Base-by-base conservation (phyloP, 2,113 vertebrate genomes). In the Ornithorhynchus anatinus region DNA sequence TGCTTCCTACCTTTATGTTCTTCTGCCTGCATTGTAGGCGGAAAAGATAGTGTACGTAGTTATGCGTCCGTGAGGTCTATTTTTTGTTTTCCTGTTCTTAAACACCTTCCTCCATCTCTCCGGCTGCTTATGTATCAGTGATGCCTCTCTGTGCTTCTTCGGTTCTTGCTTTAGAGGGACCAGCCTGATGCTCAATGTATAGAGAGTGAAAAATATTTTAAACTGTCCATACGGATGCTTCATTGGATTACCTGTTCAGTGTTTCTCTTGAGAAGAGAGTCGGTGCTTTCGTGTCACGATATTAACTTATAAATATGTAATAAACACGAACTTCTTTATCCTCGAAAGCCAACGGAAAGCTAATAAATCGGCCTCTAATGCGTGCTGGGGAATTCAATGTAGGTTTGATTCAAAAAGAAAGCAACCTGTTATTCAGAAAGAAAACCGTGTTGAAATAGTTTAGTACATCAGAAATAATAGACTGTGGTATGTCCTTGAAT, bases 151-250 rank as follows among this genome's bases (percentile, higher is more conserved):
- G 37, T 19, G 6, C 3, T 48, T 36, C 36, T 54, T 32, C 22
- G 65, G 57, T 69, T 45, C 19, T 40, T 62, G 53, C n/a, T 59
- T 32, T 38, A 45, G 6, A 40, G 29, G 32, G 40, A 16, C 72
- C 35, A 4, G 33, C 25, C 15, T 35, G 47, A 42, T 16, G 42
- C n/a, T 72, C 48, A 25, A 25, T 16, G 1, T 76, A 53, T 69
- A 44, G n/a, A n/a, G 72, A 39, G 15, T 7, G 8, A 56, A n/a
- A 76, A 78, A 65, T 23, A 68, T 48, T 64, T 39, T 65, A 65
- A n/a, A 33, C 69, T 48, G 37, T 48, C 61, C 66, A 32, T n/a
- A 29, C n/a, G 43, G 6, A 56, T 58, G 54, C 40, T 72, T 31
- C 20, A 70, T 17, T 60, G 57, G 42, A 57, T 72, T 72, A 35